Evolutionary conservation across 1,140 invertebrate genomes (phyloP).

Genomic region (Periplaneta americana): DNA sequence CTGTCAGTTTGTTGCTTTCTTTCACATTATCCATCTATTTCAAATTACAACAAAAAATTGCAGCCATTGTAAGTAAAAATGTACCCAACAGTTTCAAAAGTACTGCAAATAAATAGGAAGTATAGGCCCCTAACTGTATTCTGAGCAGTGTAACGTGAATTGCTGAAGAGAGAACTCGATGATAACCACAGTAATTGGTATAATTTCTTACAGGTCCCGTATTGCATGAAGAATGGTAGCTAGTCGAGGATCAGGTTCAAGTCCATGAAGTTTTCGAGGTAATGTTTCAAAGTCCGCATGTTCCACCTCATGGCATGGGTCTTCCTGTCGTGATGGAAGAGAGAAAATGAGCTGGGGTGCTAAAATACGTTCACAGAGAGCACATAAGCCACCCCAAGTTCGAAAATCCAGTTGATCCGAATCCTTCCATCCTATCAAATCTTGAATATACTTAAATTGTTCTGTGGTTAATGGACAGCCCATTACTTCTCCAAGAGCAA

Average conservation of each 20-base stretch:
- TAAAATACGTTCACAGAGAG: slow-evolving; percentile 53
- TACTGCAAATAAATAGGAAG: too few species aligned
- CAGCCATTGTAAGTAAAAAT: too few species aligned
- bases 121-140: too few species aligned
- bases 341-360: slow-evolving; percentile 16
- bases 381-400: slow-evolving; percentile 62
- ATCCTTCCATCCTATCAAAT: slow-evolving; percentile 43
- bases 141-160: too few species aligned
- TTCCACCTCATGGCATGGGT: slow-evolving; percentile 15
- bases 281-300: slow-evolving; percentile 8
- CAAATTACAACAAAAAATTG: too few species aligned
- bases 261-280: background rate
- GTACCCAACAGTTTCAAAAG: too few species aligned
- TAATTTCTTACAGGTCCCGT: slow-evolving; percentile 2
- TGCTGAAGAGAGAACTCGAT: too few species aligned
- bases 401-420: slow-evolving; percentile 50
- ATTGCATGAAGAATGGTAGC: slow-evolving; percentile 1
- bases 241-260: slow-evolving; percentile 6
- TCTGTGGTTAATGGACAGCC: slow-evolving; percentile 46
- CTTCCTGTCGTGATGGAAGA: background rate
- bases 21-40: too few species aligned
- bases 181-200: too few species aligned
- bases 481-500: slow-evolving; percentile 54
- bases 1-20: too few species aligned
- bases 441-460: slow-evolving; percentile 39